Evolutionary conservation across 2,888 invertebrate genomes (phyloP), one percentile per base, ranked within the genome.

Genomic region (Augochlorella aurata): DNA sequence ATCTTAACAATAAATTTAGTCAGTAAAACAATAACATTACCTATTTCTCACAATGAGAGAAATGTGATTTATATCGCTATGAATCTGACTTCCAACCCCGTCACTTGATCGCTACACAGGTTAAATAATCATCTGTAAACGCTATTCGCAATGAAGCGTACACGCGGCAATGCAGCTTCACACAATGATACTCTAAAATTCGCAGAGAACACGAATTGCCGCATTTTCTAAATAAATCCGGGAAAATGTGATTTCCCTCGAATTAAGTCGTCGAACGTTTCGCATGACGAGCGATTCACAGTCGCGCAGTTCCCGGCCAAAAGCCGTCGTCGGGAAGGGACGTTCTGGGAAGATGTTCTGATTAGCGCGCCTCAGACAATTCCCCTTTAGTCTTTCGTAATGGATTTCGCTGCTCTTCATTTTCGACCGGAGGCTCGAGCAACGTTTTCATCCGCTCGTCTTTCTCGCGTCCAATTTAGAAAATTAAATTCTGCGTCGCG

Each of bases 401-500:
- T n/a, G 24, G 69, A 44, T 80, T 61, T 58, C 29, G n/a, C 58
- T 38, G 66, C 66, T 49, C 21, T 66, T 47, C n/a, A 66, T 81
- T 75, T 67, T 81, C 45, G n/a, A 29, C 63, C 63, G 44, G 52
- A 21, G 21, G 49, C 74, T 38, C 54, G 5, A 69, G 74, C 66
- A 61, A 71, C 70, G 81, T 71, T 81, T 71, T 81, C 75, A 74
- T 66, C 58, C 52, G 38, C 52, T 81, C 58, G 70, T 67, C 81
- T 58, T 70, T 71, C 58, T 71, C 70, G 29, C 52, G 66, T 67
- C 47, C 81, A 81, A 81, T 81, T 75, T 70, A 71, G 61, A 81
- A 81, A 81, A 81, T 81, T 75, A 81, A 75, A 81, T 75, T 75
- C 52, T 67, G 61, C 81, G 67, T 61, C 70, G 29, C 38, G 38